Evolutionary conservation across 2,113 vertebrate genomes (phyloP), one percentile per base, ranked within the genome.

Genomic region (Numida meleagris): DNA sequence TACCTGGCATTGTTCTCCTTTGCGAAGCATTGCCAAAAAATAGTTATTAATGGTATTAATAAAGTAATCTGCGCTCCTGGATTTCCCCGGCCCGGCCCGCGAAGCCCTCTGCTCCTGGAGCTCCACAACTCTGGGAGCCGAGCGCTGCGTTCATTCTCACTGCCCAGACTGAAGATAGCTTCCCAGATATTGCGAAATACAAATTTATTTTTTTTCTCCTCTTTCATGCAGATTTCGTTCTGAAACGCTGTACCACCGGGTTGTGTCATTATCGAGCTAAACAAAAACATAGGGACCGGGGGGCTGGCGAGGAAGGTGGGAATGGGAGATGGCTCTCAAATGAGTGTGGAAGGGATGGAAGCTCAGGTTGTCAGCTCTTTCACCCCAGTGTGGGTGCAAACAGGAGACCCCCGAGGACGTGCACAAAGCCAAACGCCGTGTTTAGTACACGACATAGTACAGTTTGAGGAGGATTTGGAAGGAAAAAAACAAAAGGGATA

Each of bases 251-350:
- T 21, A 14, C 1, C 6, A 68, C 68, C 70, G 58, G 90, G 82
- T 92, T 91, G 85, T 38, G 71, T 58, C 65, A 87, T 95, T 91
- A 85, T 63, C 66, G 75, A 74, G 82, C 91, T 91, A 82, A 94
- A 91, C 73, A 85, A 77, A 92, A 96, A 74, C 79, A 88, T 77
- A 73, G 82, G 78, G 77, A 66, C 77, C 51, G 66, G 77, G 89
- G 82, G 77, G 87, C 25, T 85, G 71, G 8, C 62, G 82, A 83
- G 80, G 84, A 82, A 0, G 0, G 77, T 94, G 75, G 72, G 82
- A 78, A 85, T 58, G 78, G 91, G 33, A 70, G 74, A 90, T 82
- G 51, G 84, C 94, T 94, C 95, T 91, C 14, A 0, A 68, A 48
- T 82, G 89, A 82, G 81, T 19, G 82, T 82, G 62, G 71, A 70